Percentiles rank a stretch among this genome's conserved stretches.
phyloP scores from a whole-genome alignment of 2,888 invertebrate species.

The Molanna angustata region DNA sequence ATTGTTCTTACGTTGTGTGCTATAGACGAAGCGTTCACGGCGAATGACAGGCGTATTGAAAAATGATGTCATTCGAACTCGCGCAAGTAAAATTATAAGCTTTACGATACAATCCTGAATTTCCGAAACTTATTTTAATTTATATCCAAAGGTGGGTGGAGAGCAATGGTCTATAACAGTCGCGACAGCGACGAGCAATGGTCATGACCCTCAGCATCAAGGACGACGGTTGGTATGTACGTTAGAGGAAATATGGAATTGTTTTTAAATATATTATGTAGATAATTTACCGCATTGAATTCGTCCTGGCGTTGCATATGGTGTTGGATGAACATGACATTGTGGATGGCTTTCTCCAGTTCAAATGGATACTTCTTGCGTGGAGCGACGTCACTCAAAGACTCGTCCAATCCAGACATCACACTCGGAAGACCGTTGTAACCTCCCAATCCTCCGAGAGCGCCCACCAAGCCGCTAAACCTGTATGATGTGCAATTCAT shows the following conservation, averaged over 20 bases:
- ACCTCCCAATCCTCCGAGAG: slow-evolving; percentile 65
- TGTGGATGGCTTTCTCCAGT: slow-evolving; percentile 89
- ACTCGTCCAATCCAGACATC: slow-evolving; percentile 81
- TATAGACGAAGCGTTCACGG: too few species aligned
- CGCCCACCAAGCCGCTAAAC: slow-evolving; percentile 73
- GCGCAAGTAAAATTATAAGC: too few species aligned
- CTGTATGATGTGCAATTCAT: slow-evolving; percentile 42
- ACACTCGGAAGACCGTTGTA: slow-evolving; percentile 83
- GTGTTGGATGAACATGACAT: slow-evolving; percentile 94
- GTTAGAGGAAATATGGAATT: neutral
- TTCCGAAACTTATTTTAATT: too few species aligned
- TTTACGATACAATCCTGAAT: too few species aligned
- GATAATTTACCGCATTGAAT: slow-evolving; percentile 79
- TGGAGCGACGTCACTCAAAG: slow-evolving; percentile 73
- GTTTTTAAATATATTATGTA: neutral
- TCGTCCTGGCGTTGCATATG: slow-evolving; percentile 93
- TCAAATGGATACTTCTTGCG: slow-evolving; percentile 90
- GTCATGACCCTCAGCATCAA: too few species aligned
- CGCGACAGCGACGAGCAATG: too few species aligned
- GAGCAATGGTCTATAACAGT: too few species aligned
- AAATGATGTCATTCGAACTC: too few species aligned
- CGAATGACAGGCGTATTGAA: too few species aligned
- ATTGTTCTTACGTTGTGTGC: too few species aligned
- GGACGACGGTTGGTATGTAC: too few species aligned
- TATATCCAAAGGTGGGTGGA: too few species aligned